Evolutionary conservation across 2,113 vertebrate species (phyloP).

Genomic region (Dasyornis broadbenti): DNA sequence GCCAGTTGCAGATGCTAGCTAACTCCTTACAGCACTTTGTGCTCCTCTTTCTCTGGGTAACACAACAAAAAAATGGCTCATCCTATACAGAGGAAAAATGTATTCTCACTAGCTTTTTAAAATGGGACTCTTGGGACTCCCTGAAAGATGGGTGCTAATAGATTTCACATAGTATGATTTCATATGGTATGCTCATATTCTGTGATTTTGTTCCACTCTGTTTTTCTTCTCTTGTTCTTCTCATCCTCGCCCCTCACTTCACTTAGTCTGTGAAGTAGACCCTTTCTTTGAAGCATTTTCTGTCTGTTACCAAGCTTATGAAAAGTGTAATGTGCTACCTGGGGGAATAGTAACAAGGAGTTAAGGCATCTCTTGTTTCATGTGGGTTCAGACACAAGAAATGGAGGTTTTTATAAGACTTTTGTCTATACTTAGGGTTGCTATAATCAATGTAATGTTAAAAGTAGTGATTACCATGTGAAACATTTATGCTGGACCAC

Average conservation of each 20-base stretch:
- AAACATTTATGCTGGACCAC: background rate
- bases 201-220: background rate
- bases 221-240: background rate
- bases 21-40: background rate
- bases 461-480: background rate
- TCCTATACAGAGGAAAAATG: background rate
- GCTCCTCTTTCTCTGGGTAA: background rate
- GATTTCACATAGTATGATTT: background rate
- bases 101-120: background rate
- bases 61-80: background rate
- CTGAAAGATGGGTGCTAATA: background rate
- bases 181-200: background rate
- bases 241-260: background rate
- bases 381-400: background rate
- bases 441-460: background rate
- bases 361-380: background rate
- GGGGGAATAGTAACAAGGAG: background rate
- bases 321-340: background rate
- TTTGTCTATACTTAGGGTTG: background rate
- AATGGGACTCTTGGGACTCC: background rate
- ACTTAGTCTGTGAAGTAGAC: background rate
- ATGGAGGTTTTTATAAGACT: background rate
- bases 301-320: background rate
- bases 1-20: background rate
- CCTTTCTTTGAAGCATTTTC: background rate